Base-by-base conservation (phyloP, 2,797 vertebrate genomes). In the Falco berigora region DNA sequence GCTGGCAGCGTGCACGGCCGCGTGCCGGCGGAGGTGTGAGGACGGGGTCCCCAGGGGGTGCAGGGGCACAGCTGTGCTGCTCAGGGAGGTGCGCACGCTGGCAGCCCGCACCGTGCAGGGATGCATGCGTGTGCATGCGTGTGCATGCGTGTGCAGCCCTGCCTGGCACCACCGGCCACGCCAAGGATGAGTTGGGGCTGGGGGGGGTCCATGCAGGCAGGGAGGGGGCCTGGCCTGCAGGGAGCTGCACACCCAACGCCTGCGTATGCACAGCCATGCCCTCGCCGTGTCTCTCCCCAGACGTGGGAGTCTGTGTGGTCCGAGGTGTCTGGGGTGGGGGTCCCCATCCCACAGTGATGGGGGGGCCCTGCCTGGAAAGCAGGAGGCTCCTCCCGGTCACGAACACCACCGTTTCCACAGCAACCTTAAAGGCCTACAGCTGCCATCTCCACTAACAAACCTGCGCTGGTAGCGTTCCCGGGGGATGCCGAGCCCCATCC, bases 341-440 rank as follows among this genome's bases (percentile, higher is more conserved):
- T 63, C 38, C 20, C 53, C 66, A 36, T 44, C 61, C 85, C 3
- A 22, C 78, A 56, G 55, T 6, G 32, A 80, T 73, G 53, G 58
- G 86, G 89, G 89, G 64, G 14, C 46, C 47, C 50, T 79, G 86
- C 88, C 78, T 93, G 91, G 81, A 32, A 94, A 68, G 85, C 87
- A 68, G 73, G 46, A 94, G 58, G 77, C 90, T 96, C 76, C 85
- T 90, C 88, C 78, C 2, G 12, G 69, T 82, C 80, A 55, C 2
- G 61, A 96, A 79, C 82, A 90, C 32, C 95, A 66, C 74, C 8
- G 95, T 96, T 95, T 94, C 96, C 96, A 96, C 96, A 96, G 96
- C 92, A 97, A 97, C 96, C 96, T 96, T 93, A 91, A 93, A 96
- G 96, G 93, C 90, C 90, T 78, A 71, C 66, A 68, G 86, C 93